These are phyloP conservation scores for Drosophila subpulchrella DNA, from an alignment of 1,140 invertebrate species.

Conservation along the genomic window DNA sequence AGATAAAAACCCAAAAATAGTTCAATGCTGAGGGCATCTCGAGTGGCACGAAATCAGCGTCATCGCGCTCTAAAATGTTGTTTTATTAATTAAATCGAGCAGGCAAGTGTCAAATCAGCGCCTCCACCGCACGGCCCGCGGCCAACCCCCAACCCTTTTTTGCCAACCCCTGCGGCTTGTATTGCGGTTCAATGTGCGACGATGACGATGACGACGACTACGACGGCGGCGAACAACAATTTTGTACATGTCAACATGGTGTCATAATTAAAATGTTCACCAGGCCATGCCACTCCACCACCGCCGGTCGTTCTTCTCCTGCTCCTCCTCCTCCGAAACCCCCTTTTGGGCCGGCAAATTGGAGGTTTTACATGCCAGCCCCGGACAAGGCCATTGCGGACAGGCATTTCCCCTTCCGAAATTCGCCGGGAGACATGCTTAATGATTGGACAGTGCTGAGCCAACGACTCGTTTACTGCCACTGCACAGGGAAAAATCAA, in stretches of 20 bases:
- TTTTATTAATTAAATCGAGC: conserved; percentile 82
- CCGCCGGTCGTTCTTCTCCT: not conserved
- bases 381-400: conserved; percentile 43
- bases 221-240: conserved; percentile 68
- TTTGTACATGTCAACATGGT: conserved; percentile 80
- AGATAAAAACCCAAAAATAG: conserved; percentile 26
- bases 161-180: conserved; percentile 51
- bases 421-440: conserved; percentile 62
- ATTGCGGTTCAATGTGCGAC: conserved; percentile 75
- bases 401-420: conserved; percentile 55
- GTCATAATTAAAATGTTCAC: conserved; percentile 83
- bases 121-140: not conserved
- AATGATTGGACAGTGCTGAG: conserved; percentile 49
- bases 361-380: conserved; percentile 47
- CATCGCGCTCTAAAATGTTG: conserved; percentile 69
- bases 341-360: conserved; percentile 62
- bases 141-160: not conserved
- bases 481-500: not conserved
- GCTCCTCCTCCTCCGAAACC: not conserved
- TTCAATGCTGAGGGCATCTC: conserved; percentile 34
- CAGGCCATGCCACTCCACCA: conserved; percentile 25
- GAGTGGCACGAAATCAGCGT: conserved; percentile 58
- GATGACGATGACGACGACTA: conserved; percentile 19
- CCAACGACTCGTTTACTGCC: conserved; percentile 2
- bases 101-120: conserved; percentile 78